These are phyloP conservation scores for Setophaga kirtlandii DNA, from an alignment of 2,113 vertebrate genomes.

Conservation along the genomic window DNA sequence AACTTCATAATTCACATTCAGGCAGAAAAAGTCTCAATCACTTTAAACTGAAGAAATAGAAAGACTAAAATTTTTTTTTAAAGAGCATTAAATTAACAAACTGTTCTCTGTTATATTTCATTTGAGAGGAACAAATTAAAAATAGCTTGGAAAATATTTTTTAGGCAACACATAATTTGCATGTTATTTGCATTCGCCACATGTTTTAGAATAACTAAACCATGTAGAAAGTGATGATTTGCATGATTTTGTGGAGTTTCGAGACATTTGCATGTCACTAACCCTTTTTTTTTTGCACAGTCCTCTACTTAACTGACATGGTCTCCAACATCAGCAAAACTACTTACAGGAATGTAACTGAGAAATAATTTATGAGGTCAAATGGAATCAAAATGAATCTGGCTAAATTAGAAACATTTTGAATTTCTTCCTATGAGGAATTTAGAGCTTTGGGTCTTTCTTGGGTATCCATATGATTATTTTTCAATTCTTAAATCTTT, in stretches of 20 bases:
- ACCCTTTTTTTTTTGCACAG: neutral
- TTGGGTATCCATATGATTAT: neutral
- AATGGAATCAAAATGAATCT: neutral
- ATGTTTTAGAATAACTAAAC: neutral
- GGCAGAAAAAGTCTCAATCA: neutral
- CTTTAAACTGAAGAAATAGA: neutral
- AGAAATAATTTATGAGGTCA: neutral
- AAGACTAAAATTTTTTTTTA: neutral
- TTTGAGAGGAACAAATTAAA: neutral
- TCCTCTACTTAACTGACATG: neutral
- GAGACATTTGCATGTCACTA: neutral
- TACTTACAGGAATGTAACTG: neutral
- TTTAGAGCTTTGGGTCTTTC: neutral
- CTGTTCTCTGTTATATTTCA: neutral
- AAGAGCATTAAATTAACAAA: accelerated
- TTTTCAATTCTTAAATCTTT: neutral
- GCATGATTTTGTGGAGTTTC: neutral
- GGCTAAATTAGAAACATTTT: neutral
- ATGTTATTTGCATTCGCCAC: neutral
- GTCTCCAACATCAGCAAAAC: neutral
- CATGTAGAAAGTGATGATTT: neutral
- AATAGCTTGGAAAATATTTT: neutral
- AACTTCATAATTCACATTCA: neutral
- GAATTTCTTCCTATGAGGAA: neutral
- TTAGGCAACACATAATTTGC: neutral